phyloP scores from a whole-genome alignment of 2,888 invertebrate species.

The Rhabditoides inermis region DNA sequence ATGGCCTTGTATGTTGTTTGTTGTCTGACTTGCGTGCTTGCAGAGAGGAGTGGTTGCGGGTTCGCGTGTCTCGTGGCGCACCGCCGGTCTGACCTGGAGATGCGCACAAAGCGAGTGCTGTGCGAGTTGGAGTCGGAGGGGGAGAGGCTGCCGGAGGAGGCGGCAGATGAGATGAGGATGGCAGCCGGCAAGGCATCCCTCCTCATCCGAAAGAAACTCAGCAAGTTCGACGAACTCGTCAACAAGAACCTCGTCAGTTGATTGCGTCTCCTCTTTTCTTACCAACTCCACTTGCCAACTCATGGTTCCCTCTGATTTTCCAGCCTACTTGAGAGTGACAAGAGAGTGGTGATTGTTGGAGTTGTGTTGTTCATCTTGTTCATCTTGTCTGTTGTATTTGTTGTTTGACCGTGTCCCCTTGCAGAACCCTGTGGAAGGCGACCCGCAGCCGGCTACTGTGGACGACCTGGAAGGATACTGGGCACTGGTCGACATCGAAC shows the following conservation, averaged over 20 bases:
- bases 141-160: slow-evolving; percentile 8
- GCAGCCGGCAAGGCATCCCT: slow-evolving; percentile 16
- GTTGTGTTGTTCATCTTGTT: too few relatives aligned
- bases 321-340: not conserved
- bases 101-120: not conserved
- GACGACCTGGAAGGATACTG: slow-evolving; percentile 25
- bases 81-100: too few relatives aligned
- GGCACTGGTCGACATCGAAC: slow-evolving; percentile 19
- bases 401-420: too few relatives aligned
- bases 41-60: too few relatives aligned
- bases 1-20: too few relatives aligned
- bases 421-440: slow-evolving; percentile 10
- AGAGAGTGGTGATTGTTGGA: not conserved
- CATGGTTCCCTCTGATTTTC: not conserved
- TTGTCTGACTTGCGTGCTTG: too few relatives aligned
- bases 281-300: too few relatives aligned
- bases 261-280: too few relatives aligned
- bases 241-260: slow-evolving; percentile 15
- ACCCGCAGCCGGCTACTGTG: slow-evolving; percentile 10
- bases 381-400: too few relatives aligned
- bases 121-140: not conserved
- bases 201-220: slow-evolving; percentile 18
- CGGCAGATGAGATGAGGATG: slow-evolving; percentile 10
- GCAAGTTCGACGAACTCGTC: slow-evolving; percentile 20
- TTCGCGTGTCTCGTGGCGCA: too few relatives aligned